phyloP scores from a whole-genome alignment of 2,113 vertebrate genomes.

The Plestiodon gilberti region DNA sequence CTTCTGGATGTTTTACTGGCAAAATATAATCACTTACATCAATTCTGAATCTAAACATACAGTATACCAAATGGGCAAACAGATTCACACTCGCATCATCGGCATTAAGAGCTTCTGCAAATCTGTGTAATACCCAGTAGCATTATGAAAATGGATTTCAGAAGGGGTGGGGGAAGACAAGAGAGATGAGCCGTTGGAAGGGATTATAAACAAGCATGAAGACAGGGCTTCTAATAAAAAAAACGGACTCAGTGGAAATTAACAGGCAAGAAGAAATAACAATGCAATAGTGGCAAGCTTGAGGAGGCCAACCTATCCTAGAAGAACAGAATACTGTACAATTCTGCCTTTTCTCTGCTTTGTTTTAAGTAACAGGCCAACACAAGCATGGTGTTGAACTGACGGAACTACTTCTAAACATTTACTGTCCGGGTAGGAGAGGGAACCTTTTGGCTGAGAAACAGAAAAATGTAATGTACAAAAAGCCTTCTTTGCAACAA shows the following conservation, averaged over 20 bases:
- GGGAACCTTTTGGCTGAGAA: constrained; percentile 37
- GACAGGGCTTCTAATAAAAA: constrained; percentile 59
- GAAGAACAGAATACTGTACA: constrained; percentile 53
- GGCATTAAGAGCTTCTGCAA: constrained; percentile 58
- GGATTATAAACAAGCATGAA: constrained; percentile 61
- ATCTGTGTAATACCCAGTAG: constrained; percentile 55
- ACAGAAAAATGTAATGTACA: constrained; percentile 35
- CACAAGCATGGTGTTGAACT: constrained; percentile 49
- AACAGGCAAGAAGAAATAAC: constrained; percentile 56
- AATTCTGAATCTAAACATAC: constrained; percentile 28
- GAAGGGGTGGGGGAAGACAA: constrained; percentile 31
- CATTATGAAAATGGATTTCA: constrained; percentile 61
- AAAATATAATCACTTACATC: neutral
- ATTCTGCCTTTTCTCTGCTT: constrained; percentile 50
- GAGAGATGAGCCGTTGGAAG: constrained; percentile 54
- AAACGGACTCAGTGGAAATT: constrained; percentile 49
- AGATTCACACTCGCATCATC: constrained; percentile 14
- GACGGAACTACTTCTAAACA: constrained; percentile 50
- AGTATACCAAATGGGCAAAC: neutral
- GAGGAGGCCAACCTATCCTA: constrained; percentile 31
- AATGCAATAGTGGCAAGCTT: constrained; percentile 39
- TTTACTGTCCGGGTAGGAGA: constrained; percentile 23
- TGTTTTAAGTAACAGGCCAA: constrained; percentile 45
- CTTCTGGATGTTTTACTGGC: neutral
- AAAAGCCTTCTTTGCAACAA: constrained; percentile 11